A percentile compares a stretch with the other conserved stretches of the same genome.
These are phyloP conservation scores for Eulemur coronatus DNA, from an alignment of 2,797 vertebrate species.

Conservation along the genomic window DNA sequence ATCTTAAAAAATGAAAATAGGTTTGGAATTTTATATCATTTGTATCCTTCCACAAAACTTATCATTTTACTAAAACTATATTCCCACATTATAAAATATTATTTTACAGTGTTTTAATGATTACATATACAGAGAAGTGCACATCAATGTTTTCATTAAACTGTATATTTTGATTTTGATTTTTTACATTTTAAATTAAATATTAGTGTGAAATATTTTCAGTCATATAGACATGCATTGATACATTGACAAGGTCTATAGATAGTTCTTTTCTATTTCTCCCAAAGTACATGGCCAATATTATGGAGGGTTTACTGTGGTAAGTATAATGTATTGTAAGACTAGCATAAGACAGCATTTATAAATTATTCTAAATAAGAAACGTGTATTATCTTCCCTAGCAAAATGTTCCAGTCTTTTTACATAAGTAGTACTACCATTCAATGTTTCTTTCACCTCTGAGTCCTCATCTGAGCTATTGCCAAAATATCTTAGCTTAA, in stretches of 20 bases:
- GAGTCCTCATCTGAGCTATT: background rate
- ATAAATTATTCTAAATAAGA: background rate
- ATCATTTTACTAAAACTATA: background rate
- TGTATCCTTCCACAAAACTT: background rate
- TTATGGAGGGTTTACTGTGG: background rate
- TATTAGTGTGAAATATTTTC: slow-evolving; percentile 12
- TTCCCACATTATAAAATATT: background rate
- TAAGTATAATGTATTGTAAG: slow-evolving; percentile 5
- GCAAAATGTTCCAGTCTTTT: background rate
- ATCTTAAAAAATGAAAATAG: background rate
- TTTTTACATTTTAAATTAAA: slow-evolving; percentile 49
- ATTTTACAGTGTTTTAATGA: slow-evolving; percentile 4
- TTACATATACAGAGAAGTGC: background rate
- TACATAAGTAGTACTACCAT: background rate
- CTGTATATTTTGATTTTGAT: background rate
- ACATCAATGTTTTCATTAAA: background rate
- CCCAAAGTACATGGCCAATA: background rate
- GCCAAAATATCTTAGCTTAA: background rate
- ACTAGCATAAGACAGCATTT: background rate
- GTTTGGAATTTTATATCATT: background rate
- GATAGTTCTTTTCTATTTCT: background rate
- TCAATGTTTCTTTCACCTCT: background rate
- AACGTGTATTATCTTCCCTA: background rate
- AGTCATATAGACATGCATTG: background rate
- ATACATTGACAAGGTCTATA: background rate